Base-by-base conservation (phyloP, 2,888 invertebrate species). In the Leuctra nigra region DNA sequence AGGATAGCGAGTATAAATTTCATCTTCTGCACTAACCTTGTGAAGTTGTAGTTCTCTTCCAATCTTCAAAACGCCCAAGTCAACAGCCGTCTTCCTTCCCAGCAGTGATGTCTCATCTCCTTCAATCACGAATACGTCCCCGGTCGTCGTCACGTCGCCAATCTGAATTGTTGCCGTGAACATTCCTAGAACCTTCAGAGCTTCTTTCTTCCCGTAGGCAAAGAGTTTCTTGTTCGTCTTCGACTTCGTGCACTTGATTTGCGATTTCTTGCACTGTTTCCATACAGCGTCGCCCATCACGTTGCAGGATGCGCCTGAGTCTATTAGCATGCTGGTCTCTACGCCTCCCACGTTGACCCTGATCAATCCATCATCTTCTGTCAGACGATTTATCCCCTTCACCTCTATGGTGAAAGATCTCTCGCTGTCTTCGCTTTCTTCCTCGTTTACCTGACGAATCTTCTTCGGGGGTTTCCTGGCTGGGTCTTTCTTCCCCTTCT, bases 241-340 rank as follows among this genome's bases (percentile, higher is more conserved):
- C 29, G 20, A 33, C 36, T 48, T 47, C 18, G 44, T 33, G 9
- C 7, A 50, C 9, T 11, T 14, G 1, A 56, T 53, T 11, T 50
- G 14, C 18, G 22, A 41, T 47, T 18, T 16, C 35, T 57, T 57
- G 23, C 44, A 39, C 20, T n/a, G 16, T 53, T 55, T 22, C 57
- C 57, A 57, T n/a, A 35, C 36, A 11, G 13, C 6, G 29, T 13
- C 4, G 20, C 33, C 57, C 1, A 57, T 44, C n/a, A 57, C 44
- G 36, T 54, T 57, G 16, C 46, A 54, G 3, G 35, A 16, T 20
- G 54, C 33, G 6, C 57, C 57, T 33, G 54, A 57, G 35, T 54
- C 57, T 18, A 55, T 55, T 20, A 57, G 2, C 23, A 57, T 20
- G 2, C 35, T 33, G 2, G 20, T 16, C 7, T 13, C 14, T 22